phyloP scores from a whole-genome alignment of 2,888 invertebrate genomes.

The Catocala nupta region DNA sequence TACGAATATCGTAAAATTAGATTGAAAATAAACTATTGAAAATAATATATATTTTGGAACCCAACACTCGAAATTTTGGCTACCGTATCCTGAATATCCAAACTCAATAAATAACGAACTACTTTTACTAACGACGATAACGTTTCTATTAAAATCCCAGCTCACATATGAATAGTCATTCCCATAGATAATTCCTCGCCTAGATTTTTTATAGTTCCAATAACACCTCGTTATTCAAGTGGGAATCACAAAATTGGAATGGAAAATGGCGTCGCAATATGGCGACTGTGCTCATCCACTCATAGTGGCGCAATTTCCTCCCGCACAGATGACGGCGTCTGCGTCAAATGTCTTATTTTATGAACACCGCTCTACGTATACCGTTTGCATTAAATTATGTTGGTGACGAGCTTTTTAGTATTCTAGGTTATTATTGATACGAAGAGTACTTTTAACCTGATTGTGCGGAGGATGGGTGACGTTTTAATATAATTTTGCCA shows the following conservation, averaged over 20 bases:
- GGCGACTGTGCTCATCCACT: conserved; percentile 60
- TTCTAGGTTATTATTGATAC: conserved; percentile 5
- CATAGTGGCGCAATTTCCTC: conserved; percentile 65
- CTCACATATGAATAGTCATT: not conserved
- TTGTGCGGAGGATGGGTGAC: too few species aligned
- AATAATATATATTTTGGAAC: too few species aligned
- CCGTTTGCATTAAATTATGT: conserved; percentile 58
- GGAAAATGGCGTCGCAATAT: conserved; percentile 68
- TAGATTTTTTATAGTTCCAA: conserved; percentile 51
- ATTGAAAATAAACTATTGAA: too few species aligned
- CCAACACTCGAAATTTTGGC: too few species aligned
- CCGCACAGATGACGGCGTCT: conserved; percentile 60
- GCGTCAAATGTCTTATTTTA: conserved; percentile 68
- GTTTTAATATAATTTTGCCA: too few species aligned
- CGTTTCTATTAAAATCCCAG: not conserved
- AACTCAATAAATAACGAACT: too few species aligned
- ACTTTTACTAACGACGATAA: too few species aligned
- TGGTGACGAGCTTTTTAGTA: conserved; percentile 47
- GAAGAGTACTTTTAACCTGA: not conserved
- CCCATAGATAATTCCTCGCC: conserved; percentile 7
- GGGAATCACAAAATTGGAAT: conserved; percentile 71
- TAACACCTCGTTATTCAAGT: conserved; percentile 60
- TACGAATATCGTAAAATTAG: too few species aligned
- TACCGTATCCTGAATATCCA: too few species aligned
- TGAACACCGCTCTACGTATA: conserved; percentile 52